phyloP scores from a whole-genome alignment of 2,113 vertebrate species.

The Barnardius zonarius region DNA sequence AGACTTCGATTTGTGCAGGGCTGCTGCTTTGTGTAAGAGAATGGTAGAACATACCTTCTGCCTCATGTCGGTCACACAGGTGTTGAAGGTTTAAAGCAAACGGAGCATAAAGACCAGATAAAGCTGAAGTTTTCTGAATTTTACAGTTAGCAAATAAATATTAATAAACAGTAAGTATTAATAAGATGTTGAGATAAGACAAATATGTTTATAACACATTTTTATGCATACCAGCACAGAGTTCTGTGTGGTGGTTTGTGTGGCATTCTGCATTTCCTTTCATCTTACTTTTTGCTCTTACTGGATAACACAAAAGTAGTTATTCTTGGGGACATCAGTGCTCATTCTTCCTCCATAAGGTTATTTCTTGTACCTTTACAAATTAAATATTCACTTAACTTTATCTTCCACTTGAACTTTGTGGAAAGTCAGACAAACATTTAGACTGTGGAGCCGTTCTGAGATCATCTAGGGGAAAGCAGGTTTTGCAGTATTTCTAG shows the following conservation, averaged over 20 bases:
- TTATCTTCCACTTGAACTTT: background rate
- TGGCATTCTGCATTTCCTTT: background rate
- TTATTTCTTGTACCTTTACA: background rate
- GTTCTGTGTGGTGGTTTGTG: background rate
- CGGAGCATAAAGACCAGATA: background rate
- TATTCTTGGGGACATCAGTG: background rate
- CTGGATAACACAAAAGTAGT: background rate
- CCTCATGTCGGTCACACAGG: background rate
- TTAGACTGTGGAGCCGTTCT: background rate
- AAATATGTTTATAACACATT: background rate
- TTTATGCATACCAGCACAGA: background rate
- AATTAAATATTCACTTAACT: background rate
- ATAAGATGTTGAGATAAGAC: background rate
- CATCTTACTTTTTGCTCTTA: background rate
- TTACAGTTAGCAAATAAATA: background rate
- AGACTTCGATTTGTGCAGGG: background rate
- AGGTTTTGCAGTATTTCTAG: background rate
- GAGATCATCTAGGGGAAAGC: background rate
- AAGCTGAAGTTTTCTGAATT: background rate
- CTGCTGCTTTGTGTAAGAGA: rapidly evolving
- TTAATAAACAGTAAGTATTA: background rate
- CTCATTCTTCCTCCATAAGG: background rate
- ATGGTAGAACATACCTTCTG: background rate
- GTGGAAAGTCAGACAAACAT: background rate
- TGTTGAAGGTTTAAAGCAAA: background rate